Base-by-base conservation (phyloP, 2,113 vertebrate genomes). In the Seriola rivoliana region DNA sequence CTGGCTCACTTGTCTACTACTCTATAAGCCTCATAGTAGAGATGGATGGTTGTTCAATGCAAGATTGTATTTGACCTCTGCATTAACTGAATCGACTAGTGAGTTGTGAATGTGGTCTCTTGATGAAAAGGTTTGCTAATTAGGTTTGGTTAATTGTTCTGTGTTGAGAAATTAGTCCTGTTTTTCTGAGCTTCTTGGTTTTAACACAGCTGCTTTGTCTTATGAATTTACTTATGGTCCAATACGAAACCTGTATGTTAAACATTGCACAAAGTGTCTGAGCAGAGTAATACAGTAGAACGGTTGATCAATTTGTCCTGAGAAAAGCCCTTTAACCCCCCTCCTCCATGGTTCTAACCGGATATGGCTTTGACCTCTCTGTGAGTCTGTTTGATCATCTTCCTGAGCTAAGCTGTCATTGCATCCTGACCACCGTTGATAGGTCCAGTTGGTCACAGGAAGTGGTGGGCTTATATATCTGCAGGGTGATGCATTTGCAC, bases 301-400 rank as follows among this genome's bases (percentile, higher is more conserved):
- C 54, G 25, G 34, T 76, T 59, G 70, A 71, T 89, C 74, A 78
- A 1, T 67, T 65, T 86, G 48, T 78, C 38, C 16, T 78, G 54
- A 68, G 1, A 74, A 59, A 79, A 62, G 11, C 50, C 42, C 42
- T 55, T 63, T 34, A 60, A 65, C 38, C 21, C 44, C 50, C 23
- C 81, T 34, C 67, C 73, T 44, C 64, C 36, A 4, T 58, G 52
- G 64, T 21, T 80, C 75, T 59, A 68, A 44, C 71, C 48, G 65
- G 84, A 85, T 71, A 81, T 81, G 54, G 77, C 66, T 78, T 80
- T 92, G 89, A 91, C 88, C 78, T 90, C 75, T 84, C 38, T 54
- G 46, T 71, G 68, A 84, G 72, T 63, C 32, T 75, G 75, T 88
- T 88, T 92, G 87, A 88, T 89, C 57, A 12, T 88, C 81, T 86